Evolutionary conservation across 2,797 vertebrate genomes (phyloP).

Genomic region (Intellagama lesueurii): DNA sequence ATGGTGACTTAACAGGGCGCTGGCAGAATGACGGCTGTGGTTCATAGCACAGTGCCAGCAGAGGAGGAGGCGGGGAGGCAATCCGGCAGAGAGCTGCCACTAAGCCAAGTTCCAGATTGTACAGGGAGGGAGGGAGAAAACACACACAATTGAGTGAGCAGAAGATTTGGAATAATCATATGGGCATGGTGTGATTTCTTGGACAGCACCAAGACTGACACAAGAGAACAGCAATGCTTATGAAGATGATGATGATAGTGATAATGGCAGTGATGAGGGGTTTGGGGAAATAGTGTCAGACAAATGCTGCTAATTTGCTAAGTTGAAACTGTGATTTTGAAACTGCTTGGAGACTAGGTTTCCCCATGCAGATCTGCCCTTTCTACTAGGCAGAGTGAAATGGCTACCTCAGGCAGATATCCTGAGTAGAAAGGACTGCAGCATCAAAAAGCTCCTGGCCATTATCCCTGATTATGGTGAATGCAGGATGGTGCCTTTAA

Average conservation of each 20-base stretch:
- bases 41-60: conserved; percentile 8
- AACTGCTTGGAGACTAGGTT: no score
- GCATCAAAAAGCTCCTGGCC: no score
- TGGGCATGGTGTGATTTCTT: not conserved
- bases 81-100: not conserved
- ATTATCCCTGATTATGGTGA: no score
- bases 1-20: conserved; percentile 29
- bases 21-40: not conserved
- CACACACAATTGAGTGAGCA: not conserved
- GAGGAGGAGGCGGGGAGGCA: rapidly evolving
- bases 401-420: no score
- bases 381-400: no score
- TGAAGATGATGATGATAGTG: not conserved
- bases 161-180: not conserved
- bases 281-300: not conserved
- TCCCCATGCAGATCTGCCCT: no score
- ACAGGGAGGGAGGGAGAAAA: not conserved
- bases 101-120: not conserved
- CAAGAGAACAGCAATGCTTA: not conserved
- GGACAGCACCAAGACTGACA: not conserved
- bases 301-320: not conserved
- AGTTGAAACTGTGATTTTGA: no score
- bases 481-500: no score
- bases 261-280: not conserved
- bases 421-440: no score